Percentiles rank a stretch among this genome's conserved stretches.
These are phyloP conservation scores for Cantharis rufa DNA, from an alignment of 2,888 invertebrate species.

Conservation along the genomic window DNA sequence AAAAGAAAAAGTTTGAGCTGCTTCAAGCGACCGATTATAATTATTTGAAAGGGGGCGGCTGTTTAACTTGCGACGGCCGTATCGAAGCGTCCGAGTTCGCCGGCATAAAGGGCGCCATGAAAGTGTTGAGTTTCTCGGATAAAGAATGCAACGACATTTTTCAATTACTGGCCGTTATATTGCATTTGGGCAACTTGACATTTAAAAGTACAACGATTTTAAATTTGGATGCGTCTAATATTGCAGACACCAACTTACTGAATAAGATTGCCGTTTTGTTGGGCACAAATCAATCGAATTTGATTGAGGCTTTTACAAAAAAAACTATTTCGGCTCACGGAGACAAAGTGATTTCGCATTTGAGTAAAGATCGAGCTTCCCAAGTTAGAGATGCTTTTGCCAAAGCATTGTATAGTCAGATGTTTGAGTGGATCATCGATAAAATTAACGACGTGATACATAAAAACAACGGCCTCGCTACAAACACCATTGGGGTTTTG, in stretches of 20 bases:
- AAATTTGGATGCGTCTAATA: conserved; percentile 87
- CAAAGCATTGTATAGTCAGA: conserved; percentile 88
- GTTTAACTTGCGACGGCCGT: conserved; percentile 76
- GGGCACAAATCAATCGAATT: conserved; percentile 69
- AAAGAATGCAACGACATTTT: conserved; percentile 85
- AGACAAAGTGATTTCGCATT: conserved; percentile 75
- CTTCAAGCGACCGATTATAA: conserved; percentile 73
- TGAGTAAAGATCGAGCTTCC: conserved; percentile 75
- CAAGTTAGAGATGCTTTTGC: conserved; percentile 92
- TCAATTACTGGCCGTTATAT: conserved; percentile 80
- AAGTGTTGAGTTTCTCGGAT: conserved; percentile 84
- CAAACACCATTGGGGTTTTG: conserved; percentile 84
- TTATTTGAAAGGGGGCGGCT: conserved; percentile 82
- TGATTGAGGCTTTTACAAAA: conserved; percentile 81
- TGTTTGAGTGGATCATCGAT: conserved; percentile 87
- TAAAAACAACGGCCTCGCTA: conserved; percentile 63
- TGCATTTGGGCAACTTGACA: conserved; percentile 90
- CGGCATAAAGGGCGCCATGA: conserved; percentile 90
- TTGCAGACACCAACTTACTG: conserved; percentile 71
- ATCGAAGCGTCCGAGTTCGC: conserved; percentile 86
- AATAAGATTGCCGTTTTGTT: conserved; percentile 73
- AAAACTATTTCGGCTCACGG: conserved; percentile 85
- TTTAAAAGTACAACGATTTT: conserved; percentile 74
- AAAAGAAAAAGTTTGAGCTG: conserved; percentile 78
- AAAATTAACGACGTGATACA: conserved; percentile 87